phyloP scores from a whole-genome alignment of 1,140 invertebrate species.

The Drosophila sp. region DNA sequence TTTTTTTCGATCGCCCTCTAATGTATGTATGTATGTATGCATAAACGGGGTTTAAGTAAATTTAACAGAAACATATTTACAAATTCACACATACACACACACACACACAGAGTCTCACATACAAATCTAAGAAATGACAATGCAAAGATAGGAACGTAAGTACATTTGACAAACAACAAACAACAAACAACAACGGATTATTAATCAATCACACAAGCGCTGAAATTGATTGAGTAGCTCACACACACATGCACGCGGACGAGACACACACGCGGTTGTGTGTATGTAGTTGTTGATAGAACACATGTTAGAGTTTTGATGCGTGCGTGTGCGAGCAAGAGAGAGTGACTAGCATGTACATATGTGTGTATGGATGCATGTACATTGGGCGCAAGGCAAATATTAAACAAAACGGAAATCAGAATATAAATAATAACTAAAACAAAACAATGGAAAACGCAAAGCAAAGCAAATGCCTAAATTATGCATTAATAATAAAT shows the following conservation, averaged over 20 bases:
- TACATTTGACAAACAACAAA: background rate
- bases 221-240: background rate
- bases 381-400: constrained; percentile 52
- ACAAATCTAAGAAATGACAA: background rate
- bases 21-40: too few species aligned
- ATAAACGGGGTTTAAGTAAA: constrained; percentile 27
- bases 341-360: constrained; percentile 1
- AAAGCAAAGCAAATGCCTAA: constrained; percentile 54
- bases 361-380: constrained; percentile 51
- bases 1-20: constrained; percentile 55
- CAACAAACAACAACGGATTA: too few species aligned
- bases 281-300: constrained; percentile 1
- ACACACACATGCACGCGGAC: constrained; percentile 9
- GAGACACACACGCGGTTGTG: constrained; percentile 21
- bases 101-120: constrained; percentile 14
- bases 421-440: constrained; percentile 26
- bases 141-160: constrained; percentile 2
- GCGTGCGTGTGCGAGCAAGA: background rate
- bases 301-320: background rate
- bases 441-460: constrained; percentile 37
- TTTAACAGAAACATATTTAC: constrained; percentile 27
- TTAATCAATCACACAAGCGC: too few species aligned
- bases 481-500: constrained; percentile 36
- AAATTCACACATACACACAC: constrained; percentile 16
- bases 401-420: constrained; percentile 54